Evolutionary conservation across 1,140 invertebrate species (phyloP), one percentile per base, ranked within the genome.

Genomic region (Coptotermes formosanus): DNA sequence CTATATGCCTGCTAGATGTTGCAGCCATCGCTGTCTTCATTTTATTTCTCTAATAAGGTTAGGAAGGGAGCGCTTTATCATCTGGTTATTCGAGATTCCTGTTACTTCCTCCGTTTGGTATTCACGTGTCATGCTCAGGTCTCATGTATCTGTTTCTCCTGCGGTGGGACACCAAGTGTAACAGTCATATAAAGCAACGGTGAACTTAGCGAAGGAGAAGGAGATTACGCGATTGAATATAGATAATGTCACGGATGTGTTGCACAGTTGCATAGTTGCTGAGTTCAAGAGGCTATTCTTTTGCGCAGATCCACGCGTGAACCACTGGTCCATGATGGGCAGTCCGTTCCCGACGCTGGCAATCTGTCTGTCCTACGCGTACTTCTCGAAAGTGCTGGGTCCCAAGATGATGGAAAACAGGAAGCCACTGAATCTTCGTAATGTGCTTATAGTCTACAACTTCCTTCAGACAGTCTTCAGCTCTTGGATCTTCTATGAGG

Each of bases 401-500:
- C 97, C 97, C 82, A 93, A 92, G 89, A 90, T 97, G 69, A 99
- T 99, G 98, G 95, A 96, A 88, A 96, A 98, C 89, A 93, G 97
- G 86, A 96, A 97, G 92, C 96, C 98, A 48, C 97, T 97, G 91
- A 93, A 98, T 88, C 93, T 99, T 82, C 93, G 97, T 86, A 92
- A 94, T 87, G 89, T 96, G 86, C 94, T 99, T 89, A 94, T 98
- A 88, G 90, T 95, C 86, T 99, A 99, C 91, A 99, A 99, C 91
- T 92, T 97, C 85, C 91, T 96, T 89, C 96, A 98, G 91, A 97
- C 97, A 16, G 88, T 98, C 87, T 97, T 98, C 90, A 97, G 96
- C 89, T 92, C 95, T 59, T 98, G 97, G 96, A 96, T 99, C 91
- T 97, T 97, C 91, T 97, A 97, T 90, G 96, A 97, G 94, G 97